These are phyloP conservation scores for Electrona antarctica DNA, from an alignment of 2,113 vertebrate genomes.

Conservation along the genomic window DNA sequence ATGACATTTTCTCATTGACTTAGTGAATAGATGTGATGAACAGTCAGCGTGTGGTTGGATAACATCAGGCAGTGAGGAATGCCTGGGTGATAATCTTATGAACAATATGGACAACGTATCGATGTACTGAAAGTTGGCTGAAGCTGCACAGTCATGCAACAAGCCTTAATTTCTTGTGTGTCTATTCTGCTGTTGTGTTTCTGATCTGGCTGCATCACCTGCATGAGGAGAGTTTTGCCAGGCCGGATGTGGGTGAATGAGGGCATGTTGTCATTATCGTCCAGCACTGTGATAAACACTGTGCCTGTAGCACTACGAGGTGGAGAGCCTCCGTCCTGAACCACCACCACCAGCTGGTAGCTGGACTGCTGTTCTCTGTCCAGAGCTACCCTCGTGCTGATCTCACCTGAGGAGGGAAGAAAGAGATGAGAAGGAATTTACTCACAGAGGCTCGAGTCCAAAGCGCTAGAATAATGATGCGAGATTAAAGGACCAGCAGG, in stretches of 20 bases:
- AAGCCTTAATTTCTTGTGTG: background rate
- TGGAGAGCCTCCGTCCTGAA: slow-evolving; percentile 91
- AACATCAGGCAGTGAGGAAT: too few relatives aligned
- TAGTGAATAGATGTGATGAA: background rate
- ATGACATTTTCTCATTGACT: too few relatives aligned
- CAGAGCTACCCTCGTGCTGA: slow-evolving; percentile 86
- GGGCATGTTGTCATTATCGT: slow-evolving; percentile 93
- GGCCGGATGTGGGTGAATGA: slow-evolving; percentile 81
- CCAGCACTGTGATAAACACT: slow-evolving; percentile 88
- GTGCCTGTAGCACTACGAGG: slow-evolving; percentile 91
- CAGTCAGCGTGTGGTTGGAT: too few relatives aligned
- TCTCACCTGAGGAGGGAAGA: slow-evolving; percentile 82
- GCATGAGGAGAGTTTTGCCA: slow-evolving; percentile 81
- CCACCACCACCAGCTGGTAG: slow-evolving; percentile 90
- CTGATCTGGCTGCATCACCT: slow-evolving; percentile 71
- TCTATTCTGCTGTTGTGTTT: background rate
- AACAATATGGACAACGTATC: too few relatives aligned
- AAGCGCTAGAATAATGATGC: slow-evolving; percentile 50
- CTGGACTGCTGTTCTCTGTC: slow-evolving; percentile 93
- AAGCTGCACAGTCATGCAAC: background rate
- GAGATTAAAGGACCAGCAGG: slow-evolving; percentile 40
- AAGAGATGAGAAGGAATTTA: slow-evolving; percentile 29
- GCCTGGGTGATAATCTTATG: too few relatives aligned
- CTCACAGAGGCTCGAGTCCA: slow-evolving; percentile 6
- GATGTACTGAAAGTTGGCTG: too few relatives aligned